phyloP scores from a whole-genome alignment of 2,888 invertebrate species.

The Laothoe populi region DNA sequence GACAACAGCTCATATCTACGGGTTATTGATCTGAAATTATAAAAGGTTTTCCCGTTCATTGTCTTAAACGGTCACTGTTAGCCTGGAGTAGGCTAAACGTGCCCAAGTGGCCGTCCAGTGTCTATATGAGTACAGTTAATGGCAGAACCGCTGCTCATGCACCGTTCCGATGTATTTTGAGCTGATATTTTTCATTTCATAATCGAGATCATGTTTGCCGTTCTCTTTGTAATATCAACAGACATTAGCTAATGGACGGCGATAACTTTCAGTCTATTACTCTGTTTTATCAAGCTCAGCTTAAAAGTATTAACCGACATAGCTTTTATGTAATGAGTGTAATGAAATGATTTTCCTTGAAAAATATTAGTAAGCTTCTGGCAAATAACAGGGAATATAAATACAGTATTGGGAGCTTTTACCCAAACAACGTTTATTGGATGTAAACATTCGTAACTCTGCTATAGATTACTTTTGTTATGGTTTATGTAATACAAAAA shows the following conservation, averaged over 20 bases:
- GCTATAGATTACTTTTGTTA: no score
- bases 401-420: not conserved
- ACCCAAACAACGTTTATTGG: conserved; percentile 1
- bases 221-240: conserved; percentile 43
- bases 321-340: conserved; percentile 7
- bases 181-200: conserved; percentile 63
- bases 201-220: conserved; percentile 53
- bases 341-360: conserved; percentile 6
- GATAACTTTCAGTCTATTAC: not conserved
- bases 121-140: conserved; percentile 44
- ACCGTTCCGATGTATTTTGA: conserved; percentile 53
- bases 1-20: conserved; percentile 68
- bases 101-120: conserved; percentile 61
- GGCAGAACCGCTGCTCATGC: conserved; percentile 45
- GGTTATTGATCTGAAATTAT: conserved; percentile 74
- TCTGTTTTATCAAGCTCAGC: not conserved
- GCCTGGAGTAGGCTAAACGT: conserved; percentile 66
- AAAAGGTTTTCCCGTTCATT: conserved; percentile 70
- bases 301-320: not conserved
- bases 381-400: not conserved
- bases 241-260: conserved; percentile 40
- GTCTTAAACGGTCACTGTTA: conserved; percentile 65
- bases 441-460: not conserved
- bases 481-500: conserved; percentile 60
- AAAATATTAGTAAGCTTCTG: not conserved